phyloP scores from a whole-genome alignment of 2,113 vertebrate genomes.

The Alligator sinensis region DNA sequence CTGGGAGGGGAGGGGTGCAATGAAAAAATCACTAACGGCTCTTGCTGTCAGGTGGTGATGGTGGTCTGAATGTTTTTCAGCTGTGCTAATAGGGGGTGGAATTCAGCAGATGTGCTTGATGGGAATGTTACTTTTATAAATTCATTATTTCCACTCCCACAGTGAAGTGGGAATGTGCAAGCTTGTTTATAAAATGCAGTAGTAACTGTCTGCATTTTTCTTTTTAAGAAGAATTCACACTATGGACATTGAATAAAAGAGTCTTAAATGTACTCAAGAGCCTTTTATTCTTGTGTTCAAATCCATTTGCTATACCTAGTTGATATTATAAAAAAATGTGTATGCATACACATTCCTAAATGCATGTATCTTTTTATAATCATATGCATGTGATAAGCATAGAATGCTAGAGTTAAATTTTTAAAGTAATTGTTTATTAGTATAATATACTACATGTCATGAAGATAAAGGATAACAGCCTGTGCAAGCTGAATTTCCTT shows the following conservation, averaged over 20 bases:
- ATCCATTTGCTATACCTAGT: neutral
- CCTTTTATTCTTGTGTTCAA: neutral
- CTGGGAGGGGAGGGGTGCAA: neutral
- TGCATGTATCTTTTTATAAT: no score
- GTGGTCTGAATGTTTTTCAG: neutral
- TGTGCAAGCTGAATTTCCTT: neutral
- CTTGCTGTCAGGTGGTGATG: neutral
- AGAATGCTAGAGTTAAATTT: neutral
- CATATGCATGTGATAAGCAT: no score
- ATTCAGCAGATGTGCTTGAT: constrained; percentile 23
- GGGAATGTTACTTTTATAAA: neutral
- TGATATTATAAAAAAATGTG: no score
- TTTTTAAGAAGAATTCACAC: neutral
- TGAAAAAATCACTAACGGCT: neutral
- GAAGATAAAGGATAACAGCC: neutral
- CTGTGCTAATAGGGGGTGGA: neutral
- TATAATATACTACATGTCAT: neutral
- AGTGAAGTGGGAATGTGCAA: neutral
- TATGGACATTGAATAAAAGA: neutral
- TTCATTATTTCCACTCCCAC: neutral
- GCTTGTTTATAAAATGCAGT: neutral
- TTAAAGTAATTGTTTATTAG: neutral
- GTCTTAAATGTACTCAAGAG: neutral
- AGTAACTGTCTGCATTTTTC: neutral
- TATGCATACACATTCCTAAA: no score